Evolutionary conservation across 2,797 vertebrate genomes (phyloP).

Genomic region (Helicolenus hilgendorfi): DNA sequence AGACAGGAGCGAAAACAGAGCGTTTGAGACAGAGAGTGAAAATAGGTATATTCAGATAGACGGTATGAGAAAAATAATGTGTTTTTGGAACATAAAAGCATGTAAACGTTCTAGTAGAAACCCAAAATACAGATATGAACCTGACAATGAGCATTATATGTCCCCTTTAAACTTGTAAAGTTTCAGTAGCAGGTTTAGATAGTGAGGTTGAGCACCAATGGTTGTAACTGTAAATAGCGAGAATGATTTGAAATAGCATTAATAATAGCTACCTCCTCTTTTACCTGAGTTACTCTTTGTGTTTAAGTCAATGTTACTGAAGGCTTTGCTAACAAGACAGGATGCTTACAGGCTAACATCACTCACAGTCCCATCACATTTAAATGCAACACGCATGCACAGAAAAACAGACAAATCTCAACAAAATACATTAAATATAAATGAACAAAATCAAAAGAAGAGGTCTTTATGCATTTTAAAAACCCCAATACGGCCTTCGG

Average conservation of each 20-base stretch:
- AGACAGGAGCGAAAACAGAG: too few relatives aligned
- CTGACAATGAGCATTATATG: background rate
- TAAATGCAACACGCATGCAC: background rate
- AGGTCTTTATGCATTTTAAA: background rate
- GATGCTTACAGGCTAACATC: background rate
- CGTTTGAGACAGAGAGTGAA: too few relatives aligned
- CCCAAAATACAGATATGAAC: background rate
- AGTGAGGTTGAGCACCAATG: background rate
- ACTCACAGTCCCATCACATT: background rate
- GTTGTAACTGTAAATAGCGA: background rate
- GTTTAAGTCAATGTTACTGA: background rate
- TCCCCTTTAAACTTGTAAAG: background rate
- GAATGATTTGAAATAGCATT: background rate
- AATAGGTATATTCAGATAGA: too few relatives aligned
- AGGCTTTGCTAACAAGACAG: background rate
- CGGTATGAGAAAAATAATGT: too few relatives aligned
- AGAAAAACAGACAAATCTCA: background rate
- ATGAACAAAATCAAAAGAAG: background rate
- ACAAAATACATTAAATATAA: background rate
- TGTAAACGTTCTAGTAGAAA: background rate
- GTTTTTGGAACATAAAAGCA: background rate
- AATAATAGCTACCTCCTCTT: slow-evolving; percentile 52
- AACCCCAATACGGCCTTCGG: background rate
- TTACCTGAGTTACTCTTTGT: slow-evolving; percentile 4
- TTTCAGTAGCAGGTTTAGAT: background rate